These are phyloP conservation scores for Chloroclystis v-ata DNA, from an alignment of 2,888 invertebrate genomes.

Conservation along the genomic window DNA sequence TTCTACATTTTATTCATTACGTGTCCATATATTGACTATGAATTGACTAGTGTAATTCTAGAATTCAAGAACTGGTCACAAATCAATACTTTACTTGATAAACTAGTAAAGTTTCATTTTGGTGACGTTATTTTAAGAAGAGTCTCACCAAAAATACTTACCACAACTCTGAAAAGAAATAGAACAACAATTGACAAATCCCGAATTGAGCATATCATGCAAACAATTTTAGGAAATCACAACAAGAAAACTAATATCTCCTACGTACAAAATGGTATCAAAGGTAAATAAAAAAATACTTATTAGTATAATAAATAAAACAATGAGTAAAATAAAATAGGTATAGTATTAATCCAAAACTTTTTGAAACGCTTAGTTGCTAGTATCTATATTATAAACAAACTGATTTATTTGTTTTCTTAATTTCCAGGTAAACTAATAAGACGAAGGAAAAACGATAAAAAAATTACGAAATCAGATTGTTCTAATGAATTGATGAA, in stretches of 20 bases:
- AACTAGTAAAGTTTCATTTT: slow-evolving; percentile 50
- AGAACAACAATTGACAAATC: slow-evolving; percentile 35
- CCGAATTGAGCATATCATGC: slow-evolving; percentile 62
- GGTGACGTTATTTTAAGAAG: slow-evolving; percentile 35
- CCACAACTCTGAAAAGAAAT: slow-evolving; percentile 18
- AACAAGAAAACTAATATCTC: slow-evolving; percentile 44
- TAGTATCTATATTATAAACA: no score
- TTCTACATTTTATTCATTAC: slow-evolving; percentile 77
- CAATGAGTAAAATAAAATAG: not conserved
- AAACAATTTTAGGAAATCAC: slow-evolving; percentile 58
- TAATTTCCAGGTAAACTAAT: slow-evolving; percentile 48
- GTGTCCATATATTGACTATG: slow-evolving; percentile 76
- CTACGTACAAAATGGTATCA: slow-evolving; percentile 60
- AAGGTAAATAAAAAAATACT: slow-evolving; percentile 53
- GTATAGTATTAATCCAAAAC: not conserved
- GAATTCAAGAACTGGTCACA: slow-evolving; percentile 77
- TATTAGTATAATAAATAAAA: no score
- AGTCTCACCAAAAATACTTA: slow-evolving; percentile 23
- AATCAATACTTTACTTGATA: slow-evolving; percentile 51
- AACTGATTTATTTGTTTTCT: no score
- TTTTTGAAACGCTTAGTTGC: no score
- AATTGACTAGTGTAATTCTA: slow-evolving; percentile 64
- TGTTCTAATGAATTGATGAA: no score
- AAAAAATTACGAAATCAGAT: slow-evolving; percentile 15
- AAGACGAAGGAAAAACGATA: slow-evolving; percentile 43